phyloP scores from a whole-genome alignment of 2,888 invertebrate genomes.

The Xestobium rufovillosum region DNA sequence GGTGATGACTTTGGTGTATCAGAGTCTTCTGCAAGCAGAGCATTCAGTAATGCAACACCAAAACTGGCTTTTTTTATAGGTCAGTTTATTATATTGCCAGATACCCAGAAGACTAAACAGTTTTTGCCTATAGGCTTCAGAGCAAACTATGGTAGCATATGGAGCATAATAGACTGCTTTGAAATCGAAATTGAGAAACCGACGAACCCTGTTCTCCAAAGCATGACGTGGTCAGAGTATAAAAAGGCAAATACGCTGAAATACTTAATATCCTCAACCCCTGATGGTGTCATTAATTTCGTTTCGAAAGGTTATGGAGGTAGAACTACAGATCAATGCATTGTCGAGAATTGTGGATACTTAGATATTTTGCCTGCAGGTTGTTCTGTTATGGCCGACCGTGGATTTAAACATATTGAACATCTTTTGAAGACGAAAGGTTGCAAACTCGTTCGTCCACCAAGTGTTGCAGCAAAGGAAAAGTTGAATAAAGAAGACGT shows the following conservation, averaged over 20 bases:
- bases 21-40: too few species aligned
- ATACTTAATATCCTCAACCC: constrained; percentile 24
- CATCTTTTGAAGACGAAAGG: too few species aligned
- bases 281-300: constrained; percentile 29
- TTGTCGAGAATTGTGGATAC: too few species aligned
- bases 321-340: too few species aligned
- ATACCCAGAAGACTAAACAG: constrained; percentile 12
- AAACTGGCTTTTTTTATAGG: constrained; percentile 11
- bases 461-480: constrained; percentile 8
- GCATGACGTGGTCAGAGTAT: constrained; percentile 35
- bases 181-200: constrained; percentile 37
- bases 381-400: constrained; percentile 14
- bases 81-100: constrained; percentile 18
- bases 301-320: constrained; percentile 31
- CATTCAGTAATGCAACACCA: constrained; percentile 9
- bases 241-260: constrained; percentile 26
- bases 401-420: constrained; percentile 8
- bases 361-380: too few species aligned
- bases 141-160: constrained; percentile 22
- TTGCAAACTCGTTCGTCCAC: constrained; percentile 13
- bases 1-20: too few species aligned
- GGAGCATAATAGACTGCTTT: constrained; percentile 35
- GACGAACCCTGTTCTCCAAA: constrained; percentile 30
- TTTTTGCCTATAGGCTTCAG: constrained; percentile 24
- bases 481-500: constrained; percentile 9